Base-by-base conservation (phyloP, 2,888 invertebrate genomes). In the Pristionchus exspectatus region DNA sequence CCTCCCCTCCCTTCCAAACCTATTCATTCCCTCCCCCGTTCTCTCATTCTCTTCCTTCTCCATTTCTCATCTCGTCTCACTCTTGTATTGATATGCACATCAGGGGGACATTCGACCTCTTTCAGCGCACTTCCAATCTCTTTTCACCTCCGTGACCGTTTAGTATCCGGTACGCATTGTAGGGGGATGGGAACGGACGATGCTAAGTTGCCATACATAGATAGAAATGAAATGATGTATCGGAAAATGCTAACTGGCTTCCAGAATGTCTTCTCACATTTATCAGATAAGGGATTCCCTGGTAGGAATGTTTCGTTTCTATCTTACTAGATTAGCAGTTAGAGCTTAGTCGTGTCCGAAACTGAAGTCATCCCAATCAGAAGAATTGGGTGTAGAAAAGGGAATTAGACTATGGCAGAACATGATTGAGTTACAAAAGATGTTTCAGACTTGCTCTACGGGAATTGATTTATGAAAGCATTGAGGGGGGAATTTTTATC, bases 71-170 rank as follows among this genome's bases (percentile, higher is more conserved):
- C 84, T 27, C 54, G 30, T 84, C 84, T 84, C 56, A 54, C 44
- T 30, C 77, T 77, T 77, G 77, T 44, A 77, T 77, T 77, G 77
- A 77, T 77, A 77, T 77, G 77, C 77, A 77, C 77, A 77, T 77
- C 77, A 50, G 77, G 69, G 44, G 77, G 77, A 77, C 77, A 77
- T 77, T 77, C 77, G 77, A 77, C 77, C 77, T n/a, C n/a, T 77
- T 77, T 77, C 77, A 24, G 7, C 44, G 44, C 77, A 44, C n/a
- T 77, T 44, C 77, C 77, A 44, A 44, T 77, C 77, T 77, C 77
- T 44, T 77, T 77, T 77, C 44, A 77, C 77, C 77, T 30, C 44
- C 44, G 72, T 30, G 72, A 72, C 77, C 77, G 77, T 77, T 77
- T 77, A 77, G 77, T 77, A 77, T 44, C 44, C 77, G 77, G 44